Base-by-base conservation (phyloP, 2,888 invertebrate genomes). In the Theodoxus fluviatilis region DNA sequence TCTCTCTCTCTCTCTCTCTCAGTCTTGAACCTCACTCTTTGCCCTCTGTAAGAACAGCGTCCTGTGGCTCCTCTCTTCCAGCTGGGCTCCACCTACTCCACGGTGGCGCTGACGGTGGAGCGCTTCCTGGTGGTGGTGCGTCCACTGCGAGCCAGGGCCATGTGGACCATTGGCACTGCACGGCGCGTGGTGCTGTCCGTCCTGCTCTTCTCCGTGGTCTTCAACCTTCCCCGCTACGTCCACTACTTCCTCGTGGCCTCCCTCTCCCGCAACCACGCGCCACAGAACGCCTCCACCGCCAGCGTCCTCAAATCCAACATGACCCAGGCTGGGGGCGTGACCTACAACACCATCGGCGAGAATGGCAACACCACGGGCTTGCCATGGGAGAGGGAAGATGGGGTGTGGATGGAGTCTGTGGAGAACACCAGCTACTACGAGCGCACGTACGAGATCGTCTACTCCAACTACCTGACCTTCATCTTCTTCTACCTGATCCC, bases 151-250 rank as follows among this genome's bases (percentile, higher is more conserved):
- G 76, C 76, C 22, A 66, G 71, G 40, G 63, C 66, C 28, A 74
- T 73, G 61, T 76, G 76, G 68, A 74, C 76, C 3, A 68, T 71
- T 49, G 72, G 72, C 37, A 74, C 72, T 35, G 70, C 72, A 12
- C 67, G 74, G n/a, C 70, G 70, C 33, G 68, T 71, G 4, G 67
- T 73, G 40, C 28, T 74, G 22, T 72, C 43, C 22, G 68, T 76
- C 38, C 70, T 76, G 37, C 6, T 76, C 22, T 74, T 76, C 63
- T 72, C 73, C 25, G 49, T 74, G 6, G 12, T 70, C 40, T 76
- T 76, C 71, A 76, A 76, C 72, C 67, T 76, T 22, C 76, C 76
- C 0, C 37, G 76, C 9, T 76, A 73, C 66, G 71, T 76, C 68
- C 68, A 72, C 69, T 70, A 71, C 67, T 55, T 66, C 25, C 69